Conservation (phyloP, 1,140 invertebrate genomes). For the Calephelis virginiensis region DNA sequence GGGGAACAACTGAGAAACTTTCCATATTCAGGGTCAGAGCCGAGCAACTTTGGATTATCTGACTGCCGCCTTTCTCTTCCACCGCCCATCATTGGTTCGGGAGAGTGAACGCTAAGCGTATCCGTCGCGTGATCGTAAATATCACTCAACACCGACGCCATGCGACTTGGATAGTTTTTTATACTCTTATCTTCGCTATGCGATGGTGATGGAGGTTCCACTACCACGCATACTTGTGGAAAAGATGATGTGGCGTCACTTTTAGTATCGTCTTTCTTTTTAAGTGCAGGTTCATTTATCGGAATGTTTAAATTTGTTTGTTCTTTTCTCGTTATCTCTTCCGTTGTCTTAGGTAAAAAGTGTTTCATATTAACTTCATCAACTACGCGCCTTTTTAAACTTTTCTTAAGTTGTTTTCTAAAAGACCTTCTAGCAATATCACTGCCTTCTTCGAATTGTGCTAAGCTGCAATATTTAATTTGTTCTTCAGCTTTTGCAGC, state of each 20-base stretch:
- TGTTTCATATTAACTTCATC: slow-evolving; percentile 56
- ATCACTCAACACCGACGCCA: slow-evolving; percentile 70
- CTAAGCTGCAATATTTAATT: slow-evolving; percentile 85
- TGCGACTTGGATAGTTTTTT: slow-evolving; percentile 56
- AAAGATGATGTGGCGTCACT: slow-evolving; percentile 55
- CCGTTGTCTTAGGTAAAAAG: slow-evolving; percentile 55
- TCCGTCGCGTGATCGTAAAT: slow-evolving; percentile 68
- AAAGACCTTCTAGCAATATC: slow-evolving; percentile 88
- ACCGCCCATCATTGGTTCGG: slow-evolving; percentile 60
- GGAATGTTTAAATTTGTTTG: slow-evolving; percentile 31
- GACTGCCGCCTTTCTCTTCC: slow-evolving; percentile 73
- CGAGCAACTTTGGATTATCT: slow-evolving; percentile 80
- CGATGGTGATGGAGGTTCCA: slow-evolving; percentile 84
- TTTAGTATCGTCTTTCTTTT: slow-evolving; percentile 24
- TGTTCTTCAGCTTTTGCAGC: slow-evolving; percentile 79
- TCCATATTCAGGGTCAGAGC: slow-evolving; percentile 80
- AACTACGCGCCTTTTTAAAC: slow-evolving; percentile 57
- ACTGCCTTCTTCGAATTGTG: slow-evolving; percentile 88
- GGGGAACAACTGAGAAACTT: slow-evolving; percentile 83
- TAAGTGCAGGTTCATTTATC: slow-evolving; percentile 28
- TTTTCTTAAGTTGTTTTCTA: slow-evolving; percentile 77
- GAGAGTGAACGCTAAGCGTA: slow-evolving; percentile 63
- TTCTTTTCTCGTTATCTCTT: slow-evolving; percentile 42
- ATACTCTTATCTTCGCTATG: slow-evolving; percentile 73
- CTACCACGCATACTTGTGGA: slow-evolving; percentile 83